A percentile compares a stretch with the other conserved stretches of the same genome.
phyloP scores from a whole-genome alignment of 2,113 vertebrate genomes.

The Chloropsis cyanopogon region DNA sequence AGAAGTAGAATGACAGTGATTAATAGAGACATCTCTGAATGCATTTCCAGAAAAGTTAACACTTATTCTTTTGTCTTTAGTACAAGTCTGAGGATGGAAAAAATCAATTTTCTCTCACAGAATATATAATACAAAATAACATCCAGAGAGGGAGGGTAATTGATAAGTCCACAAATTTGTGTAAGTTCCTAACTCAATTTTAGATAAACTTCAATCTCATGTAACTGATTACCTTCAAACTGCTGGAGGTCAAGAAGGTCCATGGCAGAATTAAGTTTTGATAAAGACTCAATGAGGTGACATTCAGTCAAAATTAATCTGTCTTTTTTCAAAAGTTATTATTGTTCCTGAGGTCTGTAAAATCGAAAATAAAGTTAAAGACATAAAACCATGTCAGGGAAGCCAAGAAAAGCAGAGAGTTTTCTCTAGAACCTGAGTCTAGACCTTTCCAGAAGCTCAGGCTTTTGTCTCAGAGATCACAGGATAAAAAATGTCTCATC shows the following conservation, averaged over 20 bases:
- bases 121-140: background rate
- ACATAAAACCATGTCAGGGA: background rate
- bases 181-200: background rate
- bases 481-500: background rate
- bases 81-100: background rate
- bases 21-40: background rate
- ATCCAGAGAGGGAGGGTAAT: background rate
- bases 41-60: background rate
- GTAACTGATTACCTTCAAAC: background rate
- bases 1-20: background rate
- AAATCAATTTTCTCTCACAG: background rate
- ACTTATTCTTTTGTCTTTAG: background rate
- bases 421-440: background rate
- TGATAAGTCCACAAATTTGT: background rate
- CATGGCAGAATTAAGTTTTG: background rate
- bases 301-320: background rate
- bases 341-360: background rate
- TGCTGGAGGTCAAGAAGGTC: background rate
- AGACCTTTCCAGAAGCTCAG: background rate
- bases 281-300: background rate
- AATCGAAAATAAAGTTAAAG: background rate
- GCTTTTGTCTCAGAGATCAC: background rate
- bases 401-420: background rate
- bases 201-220: background rate
- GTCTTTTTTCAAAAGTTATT: background rate